Evolutionary conservation across 2,113 vertebrate genomes (phyloP).

Genomic region (Thryonomys swinderianus): DNA sequence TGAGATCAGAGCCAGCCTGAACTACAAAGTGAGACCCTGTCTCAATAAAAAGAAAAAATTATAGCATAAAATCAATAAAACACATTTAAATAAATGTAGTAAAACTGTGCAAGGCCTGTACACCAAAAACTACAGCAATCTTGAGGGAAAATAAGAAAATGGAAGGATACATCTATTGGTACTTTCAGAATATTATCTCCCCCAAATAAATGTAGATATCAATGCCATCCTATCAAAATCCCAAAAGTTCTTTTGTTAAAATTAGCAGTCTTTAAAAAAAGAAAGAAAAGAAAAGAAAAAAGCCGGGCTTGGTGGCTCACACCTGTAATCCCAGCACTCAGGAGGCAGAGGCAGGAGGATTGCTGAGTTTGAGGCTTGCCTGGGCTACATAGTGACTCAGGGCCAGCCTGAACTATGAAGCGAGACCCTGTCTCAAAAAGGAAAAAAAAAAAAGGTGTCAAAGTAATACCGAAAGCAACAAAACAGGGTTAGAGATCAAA

Average conservation of each 20-base stretch:
- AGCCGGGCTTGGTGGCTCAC: too few relatives aligned
- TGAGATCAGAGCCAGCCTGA: too few relatives aligned
- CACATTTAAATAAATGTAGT: not conserved
- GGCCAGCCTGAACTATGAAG: too few relatives aligned
- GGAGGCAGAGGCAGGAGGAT: too few relatives aligned
- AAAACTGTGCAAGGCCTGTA: not conserved
- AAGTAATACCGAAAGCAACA: not conserved
- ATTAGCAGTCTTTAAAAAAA: not conserved
- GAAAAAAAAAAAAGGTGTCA: too few relatives aligned
- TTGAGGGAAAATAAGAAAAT: slow-evolving; percentile 35
- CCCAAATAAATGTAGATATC: not conserved
- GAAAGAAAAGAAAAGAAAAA: too few relatives aligned
- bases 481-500: not conserved
- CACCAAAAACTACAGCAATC: not conserved
- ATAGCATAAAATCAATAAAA: not conserved
- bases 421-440: too few relatives aligned
- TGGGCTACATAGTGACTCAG: too few relatives aligned
- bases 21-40: too few relatives aligned
- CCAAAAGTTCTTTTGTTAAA: not conserved
- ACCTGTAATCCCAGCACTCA: too few relatives aligned
- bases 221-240: slow-evolving; percentile 15
- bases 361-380: too few relatives aligned
- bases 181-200: not conserved
- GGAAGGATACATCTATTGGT: not conserved
- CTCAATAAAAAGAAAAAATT: too few relatives aligned